Evolutionary conservation across 2,888 invertebrate genomes (phyloP).

Genomic region (Byasa hedistus): DNA sequence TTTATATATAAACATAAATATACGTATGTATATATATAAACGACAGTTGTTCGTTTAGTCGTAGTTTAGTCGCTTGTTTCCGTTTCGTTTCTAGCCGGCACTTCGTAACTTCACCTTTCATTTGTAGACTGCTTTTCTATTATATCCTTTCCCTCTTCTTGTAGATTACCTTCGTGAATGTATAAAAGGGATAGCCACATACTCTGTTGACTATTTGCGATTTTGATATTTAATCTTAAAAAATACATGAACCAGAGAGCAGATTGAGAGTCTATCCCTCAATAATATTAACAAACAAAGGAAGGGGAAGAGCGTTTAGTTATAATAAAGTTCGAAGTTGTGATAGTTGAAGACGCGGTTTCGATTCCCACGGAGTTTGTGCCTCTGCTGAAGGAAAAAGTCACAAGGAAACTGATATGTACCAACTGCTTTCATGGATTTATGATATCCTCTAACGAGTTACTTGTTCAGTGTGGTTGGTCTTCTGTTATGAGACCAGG

Average conservation of each 20-base stretch:
- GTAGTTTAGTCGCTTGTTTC: constrained; percentile 72
- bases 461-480: too few species aligned
- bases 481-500: too few species aligned
- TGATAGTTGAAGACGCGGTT: too few species aligned
- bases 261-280: constrained; percentile 1
- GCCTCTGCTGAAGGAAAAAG: too few species aligned
- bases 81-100: constrained; percentile 72
- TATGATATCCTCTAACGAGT: too few species aligned
- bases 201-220: not conserved
- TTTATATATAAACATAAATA: not conserved
- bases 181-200: constrained; percentile 34
- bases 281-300: constrained; percentile 1
- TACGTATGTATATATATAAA: not conserved
- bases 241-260: not conserved
- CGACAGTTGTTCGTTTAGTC: constrained; percentile 71
- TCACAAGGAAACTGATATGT: too few species aligned
- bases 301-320: not conserved
- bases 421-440: too few species aligned
- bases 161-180: constrained; percentile 63
- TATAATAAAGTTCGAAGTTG: too few species aligned
- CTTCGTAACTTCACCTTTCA: constrained; percentile 72
- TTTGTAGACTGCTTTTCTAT: constrained; percentile 58
- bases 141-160: constrained; percentile 43
- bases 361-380: too few species aligned
- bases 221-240: too few species aligned